Evolutionary conservation across 2,888 invertebrate species (phyloP), one percentile per base, ranked within the genome.

Genomic region (Lacanobia oleracea): DNA sequence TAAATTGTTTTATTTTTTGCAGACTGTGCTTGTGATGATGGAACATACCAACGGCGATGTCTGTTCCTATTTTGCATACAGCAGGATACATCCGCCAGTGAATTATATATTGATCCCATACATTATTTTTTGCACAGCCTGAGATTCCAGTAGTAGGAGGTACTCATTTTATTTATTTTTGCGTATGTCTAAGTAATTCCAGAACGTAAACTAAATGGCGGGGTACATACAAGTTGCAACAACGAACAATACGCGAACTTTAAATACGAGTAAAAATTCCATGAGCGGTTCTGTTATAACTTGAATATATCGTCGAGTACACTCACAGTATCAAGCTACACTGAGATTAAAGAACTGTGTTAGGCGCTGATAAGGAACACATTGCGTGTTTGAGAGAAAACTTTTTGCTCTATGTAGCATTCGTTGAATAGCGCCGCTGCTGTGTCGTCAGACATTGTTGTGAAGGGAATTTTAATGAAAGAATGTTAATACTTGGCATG

Each of bases 331-430:
- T 68, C 73, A 73, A 67, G 48, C 56, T 6, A 67, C 45, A 63
- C 10, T 43, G 27, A 72, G 80, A 82, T 82, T 68, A 76, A 33
- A 43, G 50, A 80, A 70, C 72, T 21, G 50, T 63, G 79, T 61
- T 72, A 59, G 16, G 45, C 43, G 33, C 69, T 81, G 81, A 81
- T 83, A 83, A 82, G 21, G 51, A 67, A 37, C 53, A 69, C 18
- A 50, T 27, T 56, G n/a, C n/a, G 9, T 48, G 53, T 37, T 62
- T 21, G 51, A 68, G 65, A n/a, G 54, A 68, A 72, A 57, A 51
- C 10, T 37, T 65, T 78, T 67, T 61, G 21, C 60, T 67, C 5
- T 43, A 50, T 59, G 14, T 68, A 43, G 54, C 48, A 37, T 53
- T 51, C 48, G 21, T 59, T 67, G 21, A 56, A 67, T 57, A 56